A percentile compares a stretch with the other conserved stretches of the same genome.
These are phyloP conservation scores for Himalopsyche tibetana DNA, from an alignment of 2,888 invertebrate genomes.

Conservation along the genomic window DNA sequence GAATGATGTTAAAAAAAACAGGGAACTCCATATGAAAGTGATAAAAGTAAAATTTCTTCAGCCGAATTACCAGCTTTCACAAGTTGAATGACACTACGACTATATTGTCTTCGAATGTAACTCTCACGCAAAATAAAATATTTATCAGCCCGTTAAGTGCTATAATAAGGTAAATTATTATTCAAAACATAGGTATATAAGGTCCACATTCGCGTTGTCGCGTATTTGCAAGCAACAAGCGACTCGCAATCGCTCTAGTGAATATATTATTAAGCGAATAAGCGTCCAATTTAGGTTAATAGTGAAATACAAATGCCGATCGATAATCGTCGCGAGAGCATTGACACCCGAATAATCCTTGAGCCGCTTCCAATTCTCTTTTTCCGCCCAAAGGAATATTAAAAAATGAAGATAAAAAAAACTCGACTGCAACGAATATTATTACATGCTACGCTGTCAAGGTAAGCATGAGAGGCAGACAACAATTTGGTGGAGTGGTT, in stretches of 20 bases:
- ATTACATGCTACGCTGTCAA: constrained; percentile 27
- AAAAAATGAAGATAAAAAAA: constrained; percentile 28
- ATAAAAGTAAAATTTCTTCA: neutral
- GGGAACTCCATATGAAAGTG: constrained; percentile 14
- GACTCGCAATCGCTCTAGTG: constrained; percentile 17
- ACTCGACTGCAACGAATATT: constrained; percentile 42
- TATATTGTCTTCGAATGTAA: neutral
- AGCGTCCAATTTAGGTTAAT: constrained; percentile 44
- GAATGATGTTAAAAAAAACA: constrained; percentile 19
- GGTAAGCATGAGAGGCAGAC: neutral
- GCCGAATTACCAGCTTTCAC: constrained; percentile 18
- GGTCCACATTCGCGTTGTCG: constrained; percentile 22
- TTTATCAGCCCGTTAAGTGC: neutral
- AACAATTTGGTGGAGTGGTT: constrained; percentile 22
- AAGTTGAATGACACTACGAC: constrained; percentile 11
- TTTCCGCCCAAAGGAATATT: constrained; percentile 43
- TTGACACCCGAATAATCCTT: constrained; percentile 42
- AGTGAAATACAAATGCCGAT: constrained; percentile 47
- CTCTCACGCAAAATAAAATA: neutral
- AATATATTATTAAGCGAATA: constrained; percentile 42
- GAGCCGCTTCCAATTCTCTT: constrained; percentile 42
- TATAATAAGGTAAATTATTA: constrained; percentile 31
- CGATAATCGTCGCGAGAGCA: constrained; percentile 43
- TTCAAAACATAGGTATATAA: constrained; percentile 25
- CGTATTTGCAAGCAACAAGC: constrained; percentile 29